These are phyloP conservation scores for Drosophila pruinosa DNA, from an alignment of 1,140 invertebrate genomes.

Conservation along the genomic window DNA sequence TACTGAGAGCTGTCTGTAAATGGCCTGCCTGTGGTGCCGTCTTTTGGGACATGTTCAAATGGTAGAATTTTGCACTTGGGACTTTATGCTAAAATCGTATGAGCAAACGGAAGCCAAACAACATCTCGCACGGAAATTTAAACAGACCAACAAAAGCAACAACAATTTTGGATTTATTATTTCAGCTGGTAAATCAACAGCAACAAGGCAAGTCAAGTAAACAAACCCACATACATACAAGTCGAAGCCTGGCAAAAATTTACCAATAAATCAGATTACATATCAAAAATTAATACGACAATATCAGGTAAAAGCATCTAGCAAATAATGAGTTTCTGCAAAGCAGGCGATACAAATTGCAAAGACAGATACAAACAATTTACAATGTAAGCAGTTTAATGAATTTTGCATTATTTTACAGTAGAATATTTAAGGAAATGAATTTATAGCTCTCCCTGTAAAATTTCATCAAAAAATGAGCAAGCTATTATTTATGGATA, in stretches of 20 bases:
- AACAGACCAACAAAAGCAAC: conserved; percentile 9
- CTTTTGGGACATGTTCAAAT: conserved; percentile 38
- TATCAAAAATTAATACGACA: conserved; percentile 50
- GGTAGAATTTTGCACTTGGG: conserved; percentile 47
- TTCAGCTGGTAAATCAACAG: conserved; percentile 50
- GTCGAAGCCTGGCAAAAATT: conserved; percentile 40
- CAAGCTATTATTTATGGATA: no score
- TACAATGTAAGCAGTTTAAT: conserved; percentile 17
- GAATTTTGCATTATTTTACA: conserved; percentile 32
- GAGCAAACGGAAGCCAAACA: conserved; percentile 17
- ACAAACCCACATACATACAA: conserved; percentile 28
- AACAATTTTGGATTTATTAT: conserved; percentile 43
- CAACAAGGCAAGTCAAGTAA: conserved; percentile 56
- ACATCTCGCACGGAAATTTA: conserved; percentile 4
- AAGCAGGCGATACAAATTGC: background rate
- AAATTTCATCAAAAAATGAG: no score
- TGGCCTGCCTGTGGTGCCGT: conserved; percentile 24
- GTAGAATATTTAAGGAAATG: conserved; percentile 22
- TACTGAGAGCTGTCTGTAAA: conserved; percentile 15
- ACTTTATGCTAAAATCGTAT: conserved; percentile 47
- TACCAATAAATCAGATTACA: conserved; percentile 52
- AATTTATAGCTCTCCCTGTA: no score
- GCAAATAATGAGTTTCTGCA: conserved; percentile 38
- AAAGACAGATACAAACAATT: conserved; percentile 1
- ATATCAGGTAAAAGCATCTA: conserved; percentile 32